Evolutionary conservation across 2,888 invertebrate species (phyloP), one percentile per base, ranked within the genome.

Genomic region (Cyclophora albipunctata): DNA sequence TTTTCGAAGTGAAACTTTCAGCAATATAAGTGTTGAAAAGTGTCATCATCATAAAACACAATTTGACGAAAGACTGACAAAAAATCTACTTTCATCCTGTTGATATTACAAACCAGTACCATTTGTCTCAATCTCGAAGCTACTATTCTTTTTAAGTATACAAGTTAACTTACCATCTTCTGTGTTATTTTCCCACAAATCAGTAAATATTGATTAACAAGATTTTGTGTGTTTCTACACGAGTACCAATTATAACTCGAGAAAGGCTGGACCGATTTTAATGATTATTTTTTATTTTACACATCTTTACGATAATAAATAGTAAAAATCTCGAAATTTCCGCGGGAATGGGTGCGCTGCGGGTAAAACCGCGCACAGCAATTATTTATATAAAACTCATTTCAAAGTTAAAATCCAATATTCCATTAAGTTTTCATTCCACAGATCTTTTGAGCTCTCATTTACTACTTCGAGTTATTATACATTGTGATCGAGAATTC

Each of bases 11-110:
- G 20, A 20, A 20, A 20, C 20, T 20, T 20, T 20, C 20, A 20
- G 20, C 20, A 20, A 20, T 20, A 20, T 20, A 20, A 20, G 20
- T 20, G 20, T 20, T 20, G 20, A 20, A 20, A 20, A 20, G 20
- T 20, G 54, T 34, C 46, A 54, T 56, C 50, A 52, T 44, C 37
- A 49, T 45, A 58, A 56, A 62, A 59, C 51, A 59, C 59, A 57
- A 53, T 51, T 44, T 33, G 34, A 59, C 46, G 48, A 47, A 49
- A 45, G 49, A 52, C 46, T 49, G 47, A 58, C 54, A 49, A 57
- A 62, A 59, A 51, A 47, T 45, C 57, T 46, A 54, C 49, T 50
- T 57, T 60, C 56, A 53, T 55, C 54, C 34, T 40, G 37, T 34
- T 41, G 44, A 53, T 51, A 57, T 56, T 55, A 54, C 45, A 54